These are phyloP conservation scores for Stictocephala bisonia DNA, from an alignment of 2,888 invertebrate genomes.

Conservation along the genomic window DNA sequence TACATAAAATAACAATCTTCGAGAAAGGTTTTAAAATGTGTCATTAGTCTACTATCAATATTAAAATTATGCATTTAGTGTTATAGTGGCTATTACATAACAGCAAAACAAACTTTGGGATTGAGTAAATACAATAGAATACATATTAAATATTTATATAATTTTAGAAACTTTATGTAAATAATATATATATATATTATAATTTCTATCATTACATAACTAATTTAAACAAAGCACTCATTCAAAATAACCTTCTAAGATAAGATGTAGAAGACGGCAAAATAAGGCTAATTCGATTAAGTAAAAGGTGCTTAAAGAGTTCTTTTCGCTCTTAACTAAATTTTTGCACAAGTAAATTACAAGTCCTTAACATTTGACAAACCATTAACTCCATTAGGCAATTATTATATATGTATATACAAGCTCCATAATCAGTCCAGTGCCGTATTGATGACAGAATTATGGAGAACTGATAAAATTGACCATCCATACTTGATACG, in stretches of 20 bases:
- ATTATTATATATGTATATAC: conserved; percentile 44
- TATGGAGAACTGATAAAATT: conserved; percentile 22
- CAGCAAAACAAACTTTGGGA: conserved; percentile 33
- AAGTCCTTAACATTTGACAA: conserved; percentile 43
- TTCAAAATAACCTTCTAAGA: conserved; percentile 29
- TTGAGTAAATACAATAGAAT: conserved; percentile 47
- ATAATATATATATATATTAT: conserved; percentile 38
- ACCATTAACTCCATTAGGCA: conserved; percentile 47
- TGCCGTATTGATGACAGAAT: conserved; percentile 24
- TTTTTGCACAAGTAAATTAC: conserved; percentile 39
- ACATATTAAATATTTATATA: conserved; percentile 45
- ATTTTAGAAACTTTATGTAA: conserved; percentile 39
- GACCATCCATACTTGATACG: conserved; percentile 36
- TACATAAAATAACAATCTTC: conserved; percentile 24
- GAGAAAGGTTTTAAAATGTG: conserved; percentile 13
- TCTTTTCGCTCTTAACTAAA: conserved; percentile 34
- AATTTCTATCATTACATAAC: conserved; percentile 35
- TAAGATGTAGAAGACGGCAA: conserved; percentile 18
- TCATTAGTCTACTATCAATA: background rate
- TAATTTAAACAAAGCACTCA: conserved; percentile 44
- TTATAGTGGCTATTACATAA: background rate
- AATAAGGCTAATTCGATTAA: conserved; percentile 36
- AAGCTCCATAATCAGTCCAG: conserved; percentile 34
- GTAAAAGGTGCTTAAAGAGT: conserved; percentile 40
- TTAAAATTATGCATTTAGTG: background rate